Percentiles rank a stretch among this genome's conserved stretches.
Evolutionary conservation across 1,140 invertebrate species (phyloP).

Genomic region (Hypothenemus hampei): DNA sequence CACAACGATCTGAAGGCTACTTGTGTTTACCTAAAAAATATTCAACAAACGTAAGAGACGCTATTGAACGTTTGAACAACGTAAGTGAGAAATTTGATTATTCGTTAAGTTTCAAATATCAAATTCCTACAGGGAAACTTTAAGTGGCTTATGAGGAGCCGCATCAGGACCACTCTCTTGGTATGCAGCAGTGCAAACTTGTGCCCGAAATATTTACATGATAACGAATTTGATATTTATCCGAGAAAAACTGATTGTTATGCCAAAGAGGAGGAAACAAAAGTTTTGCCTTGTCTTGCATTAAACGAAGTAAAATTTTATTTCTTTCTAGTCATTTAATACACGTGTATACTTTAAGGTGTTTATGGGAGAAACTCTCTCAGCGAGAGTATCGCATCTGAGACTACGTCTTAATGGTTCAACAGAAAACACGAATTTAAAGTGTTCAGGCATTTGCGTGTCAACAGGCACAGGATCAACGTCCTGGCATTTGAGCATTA

Average conservation of each 20-base stretch:
- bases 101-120: no score
- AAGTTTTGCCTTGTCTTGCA: conserved; percentile 23
- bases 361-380: conserved; percentile 93
- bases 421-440: conserved; percentile 73
- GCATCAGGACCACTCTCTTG: conserved; percentile 81
- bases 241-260: background rate
- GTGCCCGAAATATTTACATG: conserved; percentile 37
- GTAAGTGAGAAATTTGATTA: no score
- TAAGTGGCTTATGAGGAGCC: conserved; percentile 75
- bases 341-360: conserved; percentile 54
- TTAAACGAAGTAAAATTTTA: conserved; percentile 28
- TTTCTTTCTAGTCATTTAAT: background rate
- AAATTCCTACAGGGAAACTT: conserved; percentile 72
- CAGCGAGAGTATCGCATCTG: conserved; percentile 89
- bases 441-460: conserved; percentile 93
- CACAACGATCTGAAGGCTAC: conserved; percentile 86
- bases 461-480: conserved; percentile 97
- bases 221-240: conserved; percentile 23
- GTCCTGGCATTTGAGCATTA: conserved; percentile 96
- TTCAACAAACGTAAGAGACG: conserved; percentile 62
- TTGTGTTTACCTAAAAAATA: conserved; percentile 81
- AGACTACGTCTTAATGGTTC: conserved; percentile 72
- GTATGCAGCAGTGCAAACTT: conserved; percentile 51
- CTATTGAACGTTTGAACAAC: conserved; percentile 63
- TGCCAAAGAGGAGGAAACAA: conserved; percentile 2